phyloP scores from a whole-genome alignment of 2,113 vertebrate genomes.

The Dicentrarchus labrax region DNA sequence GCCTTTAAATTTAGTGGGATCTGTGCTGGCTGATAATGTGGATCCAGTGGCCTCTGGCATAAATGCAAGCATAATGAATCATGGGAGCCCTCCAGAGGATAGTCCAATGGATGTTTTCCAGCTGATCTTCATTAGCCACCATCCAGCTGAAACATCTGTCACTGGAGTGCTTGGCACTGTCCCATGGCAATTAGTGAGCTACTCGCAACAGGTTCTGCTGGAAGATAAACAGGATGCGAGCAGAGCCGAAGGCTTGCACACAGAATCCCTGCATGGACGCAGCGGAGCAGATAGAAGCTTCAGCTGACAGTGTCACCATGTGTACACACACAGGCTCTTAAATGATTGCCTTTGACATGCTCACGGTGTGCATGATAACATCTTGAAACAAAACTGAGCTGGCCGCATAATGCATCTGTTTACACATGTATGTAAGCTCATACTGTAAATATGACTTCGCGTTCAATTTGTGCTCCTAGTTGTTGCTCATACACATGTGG shows the following conservation, averaged over 20 bases:
- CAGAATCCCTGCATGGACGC: constrained; percentile 1
- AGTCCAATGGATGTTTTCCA: constrained; percentile 69
- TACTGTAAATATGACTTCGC: background rate
- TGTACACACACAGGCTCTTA: background rate
- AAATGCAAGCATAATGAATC: constrained; percentile 63
- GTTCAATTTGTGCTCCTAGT: background rate
- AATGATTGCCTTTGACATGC: background rate
- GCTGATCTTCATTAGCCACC: constrained; percentile 73
- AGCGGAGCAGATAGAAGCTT: background rate
- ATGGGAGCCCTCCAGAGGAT: constrained; percentile 66
- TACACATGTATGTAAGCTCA: background rate
- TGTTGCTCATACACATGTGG: background rate
- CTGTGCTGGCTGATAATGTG: constrained; percentile 69
- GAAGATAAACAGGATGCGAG: constrained; percentile 73
- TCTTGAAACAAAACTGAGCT: background rate
- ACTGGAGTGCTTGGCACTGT: constrained; percentile 65
- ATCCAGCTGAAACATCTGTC: constrained; percentile 78
- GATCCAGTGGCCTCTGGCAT: constrained; percentile 72
- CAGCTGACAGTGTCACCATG: background rate
- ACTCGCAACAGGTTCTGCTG: constrained; percentile 75
- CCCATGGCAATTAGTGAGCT: constrained; percentile 73
- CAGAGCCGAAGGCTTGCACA: constrained; percentile 44
- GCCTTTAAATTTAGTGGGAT: constrained; percentile 53
- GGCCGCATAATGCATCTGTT: background rate
- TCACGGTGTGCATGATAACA: background rate